Conservation (phyloP, 1,140 invertebrate genomes). For the Drosophila bipectinata region DNA sequence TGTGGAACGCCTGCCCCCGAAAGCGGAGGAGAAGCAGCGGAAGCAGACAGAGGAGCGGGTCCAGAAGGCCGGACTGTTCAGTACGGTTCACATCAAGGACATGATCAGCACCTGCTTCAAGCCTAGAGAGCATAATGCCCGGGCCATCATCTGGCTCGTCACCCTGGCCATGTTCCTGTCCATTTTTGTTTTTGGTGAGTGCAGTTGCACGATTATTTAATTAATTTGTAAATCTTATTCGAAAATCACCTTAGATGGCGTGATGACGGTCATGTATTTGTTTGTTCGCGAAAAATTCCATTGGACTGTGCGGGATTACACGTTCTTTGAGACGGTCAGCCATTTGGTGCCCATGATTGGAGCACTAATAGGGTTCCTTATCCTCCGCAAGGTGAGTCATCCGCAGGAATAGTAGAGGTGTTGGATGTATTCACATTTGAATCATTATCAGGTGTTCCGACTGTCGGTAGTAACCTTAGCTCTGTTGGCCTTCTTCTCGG, state of each 20-base stretch:
- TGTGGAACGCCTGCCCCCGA: slow-evolving; percentile 58
- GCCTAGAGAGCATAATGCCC: slow-evolving; percentile 85
- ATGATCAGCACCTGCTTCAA: slow-evolving; percentile 87
- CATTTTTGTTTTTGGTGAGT: slow-evolving; percentile 85
- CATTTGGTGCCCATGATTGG: slow-evolving; percentile 85
- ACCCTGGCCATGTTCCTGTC: slow-evolving; percentile 85
- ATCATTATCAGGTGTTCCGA: slow-evolving; percentile 60
- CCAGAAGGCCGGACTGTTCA: slow-evolving; percentile 85
- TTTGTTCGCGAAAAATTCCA: slow-evolving; percentile 88
- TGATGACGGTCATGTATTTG: slow-evolving; percentile 86
- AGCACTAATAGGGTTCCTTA: slow-evolving; percentile 84
- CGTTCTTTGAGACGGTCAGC: slow-evolving; percentile 84
- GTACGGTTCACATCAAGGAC: slow-evolving; percentile 86
- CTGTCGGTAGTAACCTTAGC: slow-evolving; percentile 74
- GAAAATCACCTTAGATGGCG: slow-evolving; percentile 57
- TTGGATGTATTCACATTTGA: background rate
- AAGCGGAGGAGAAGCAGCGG: slow-evolving; percentile 32
- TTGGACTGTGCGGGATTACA: slow-evolving; percentile 88
- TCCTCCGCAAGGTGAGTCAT: slow-evolving; percentile 84
- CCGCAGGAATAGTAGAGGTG: background rate
- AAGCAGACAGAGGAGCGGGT: slow-evolving; percentile 14
- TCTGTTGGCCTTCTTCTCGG: slow-evolving; percentile 76
- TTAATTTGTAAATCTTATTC: slow-evolving; percentile 38
- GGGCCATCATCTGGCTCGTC: slow-evolving; percentile 86
- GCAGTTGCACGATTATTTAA: background rate